These are phyloP conservation scores for Ara ararauna DNA, from an alignment of 2,797 vertebrate species.

Conservation along the genomic window DNA sequence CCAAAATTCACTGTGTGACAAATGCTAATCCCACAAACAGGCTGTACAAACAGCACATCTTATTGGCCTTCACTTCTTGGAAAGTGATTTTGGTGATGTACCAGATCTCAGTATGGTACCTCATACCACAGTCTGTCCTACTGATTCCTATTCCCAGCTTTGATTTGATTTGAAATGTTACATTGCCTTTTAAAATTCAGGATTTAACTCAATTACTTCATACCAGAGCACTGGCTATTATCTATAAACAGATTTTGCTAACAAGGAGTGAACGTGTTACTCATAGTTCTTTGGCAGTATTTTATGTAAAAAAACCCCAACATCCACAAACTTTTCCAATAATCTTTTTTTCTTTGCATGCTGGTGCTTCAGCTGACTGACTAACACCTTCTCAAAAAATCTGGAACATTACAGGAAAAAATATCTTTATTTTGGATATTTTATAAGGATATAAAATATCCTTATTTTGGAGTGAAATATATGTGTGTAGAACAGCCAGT, in stretches of 20 bases:
- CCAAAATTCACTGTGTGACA: neutral
- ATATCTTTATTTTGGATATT: too few relatives aligned
- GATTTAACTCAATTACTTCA: neutral
- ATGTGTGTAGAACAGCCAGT: neutral
- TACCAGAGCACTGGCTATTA: neutral
- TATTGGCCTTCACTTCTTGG: neutral
- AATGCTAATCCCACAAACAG: neutral
- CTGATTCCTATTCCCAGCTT: neutral
- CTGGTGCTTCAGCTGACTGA: neutral
- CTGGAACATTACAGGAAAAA: neutral
- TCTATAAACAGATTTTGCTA: neutral
- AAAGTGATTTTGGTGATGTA: neutral
- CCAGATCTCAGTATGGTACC: neutral
- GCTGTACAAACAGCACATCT: neutral
- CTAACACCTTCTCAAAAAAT: neutral
- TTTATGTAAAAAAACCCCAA: neutral
- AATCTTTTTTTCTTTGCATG: neutral
- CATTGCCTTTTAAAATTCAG: neutral
- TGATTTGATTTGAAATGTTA: neutral
- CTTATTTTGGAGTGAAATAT: rapidly evolving
- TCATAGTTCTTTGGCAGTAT: neutral
- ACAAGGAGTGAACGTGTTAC: neutral
- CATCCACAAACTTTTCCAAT: neutral
- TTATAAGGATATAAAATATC: neutral
- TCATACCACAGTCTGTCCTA: neutral